These are phyloP conservation scores for Bufotes viridis DNA, from an alignment of 2,797 vertebrate species.

Conservation along the genomic window DNA sequence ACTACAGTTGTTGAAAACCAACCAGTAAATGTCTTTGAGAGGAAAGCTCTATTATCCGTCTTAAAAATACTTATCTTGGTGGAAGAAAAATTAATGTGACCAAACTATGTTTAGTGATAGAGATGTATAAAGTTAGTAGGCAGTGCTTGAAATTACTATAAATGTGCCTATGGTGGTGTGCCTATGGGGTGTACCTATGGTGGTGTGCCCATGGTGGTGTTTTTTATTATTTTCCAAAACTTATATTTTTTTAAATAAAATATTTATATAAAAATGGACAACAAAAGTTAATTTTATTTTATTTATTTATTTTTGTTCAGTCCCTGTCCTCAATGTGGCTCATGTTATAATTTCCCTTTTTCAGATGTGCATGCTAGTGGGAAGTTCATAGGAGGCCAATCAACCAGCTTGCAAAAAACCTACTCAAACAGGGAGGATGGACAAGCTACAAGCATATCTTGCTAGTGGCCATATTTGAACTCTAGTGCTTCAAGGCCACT, in stretches of 20 bases:
- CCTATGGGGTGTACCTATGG: too few species aligned
- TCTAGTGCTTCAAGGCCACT: too few species aligned
- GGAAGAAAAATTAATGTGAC: slow-evolving; percentile 26
- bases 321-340: too few species aligned
- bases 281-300: too few species aligned
- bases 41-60: slow-evolving; percentile 31
- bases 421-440: too few species aligned
- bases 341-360: too few species aligned
- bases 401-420: too few species aligned
- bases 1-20: slow-evolving; percentile 57
- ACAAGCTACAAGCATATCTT: too few species aligned
- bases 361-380: too few species aligned
- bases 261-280: not conserved
- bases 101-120: not conserved
- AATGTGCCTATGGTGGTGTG: not conserved
- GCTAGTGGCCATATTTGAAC: too few species aligned
- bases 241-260: not conserved
- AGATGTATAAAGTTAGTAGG: not conserved
- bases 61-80: slow-evolving; percentile 34
- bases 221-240: not conserved
- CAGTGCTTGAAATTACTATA: not conserved
- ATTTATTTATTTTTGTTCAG: not conserved
- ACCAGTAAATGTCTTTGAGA: slow-evolving; percentile 35
- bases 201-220: not conserved
- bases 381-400: too few species aligned